These are phyloP conservation scores for Rhogogaster chlorosoma DNA, from an alignment of 2,888 invertebrate species.

Conservation along the genomic window DNA sequence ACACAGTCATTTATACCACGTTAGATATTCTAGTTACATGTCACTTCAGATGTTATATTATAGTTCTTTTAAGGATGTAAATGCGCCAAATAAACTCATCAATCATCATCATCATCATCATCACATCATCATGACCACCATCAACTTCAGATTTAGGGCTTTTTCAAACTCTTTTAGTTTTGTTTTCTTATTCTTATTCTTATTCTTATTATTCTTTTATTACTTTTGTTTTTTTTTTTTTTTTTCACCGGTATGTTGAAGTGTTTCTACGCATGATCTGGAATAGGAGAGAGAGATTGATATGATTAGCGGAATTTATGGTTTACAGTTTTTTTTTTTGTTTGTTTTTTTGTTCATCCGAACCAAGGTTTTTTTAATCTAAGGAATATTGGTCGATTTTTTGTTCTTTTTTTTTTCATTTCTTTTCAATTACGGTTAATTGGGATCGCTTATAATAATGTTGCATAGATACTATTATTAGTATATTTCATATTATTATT, in stretches of 20 bases:
- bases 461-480: conserved; percentile 50
- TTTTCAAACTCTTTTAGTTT: conserved; percentile 53
- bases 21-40: conserved; percentile 53
- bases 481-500: conserved; percentile 53
- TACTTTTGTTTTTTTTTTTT: conserved; percentile 57
- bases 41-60: conserved; percentile 54
- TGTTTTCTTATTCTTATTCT: not conserved
- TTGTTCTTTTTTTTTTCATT: conserved; percentile 53
- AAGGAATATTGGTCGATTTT: conserved; percentile 24
- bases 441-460: conserved; percentile 48
- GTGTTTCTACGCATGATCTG: conserved; percentile 71
- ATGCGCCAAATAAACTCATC: conserved; percentile 58
- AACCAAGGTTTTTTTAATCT: conserved; percentile 7
- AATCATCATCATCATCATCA: conserved; percentile 60
- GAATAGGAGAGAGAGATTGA: conserved; percentile 71
- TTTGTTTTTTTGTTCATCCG: conserved; percentile 58
- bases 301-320: conserved; percentile 65
- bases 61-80: conserved; percentile 56
- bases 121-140: conserved; percentile 53
- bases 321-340: conserved; percentile 65
- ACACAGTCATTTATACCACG: conserved; percentile 38
- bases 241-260: conserved; percentile 58
- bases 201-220: not conserved
- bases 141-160: conserved; percentile 61
- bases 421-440: conserved; percentile 55